Conservation (phyloP, 2,888 invertebrate species). For the Osmoderma eremita region DNA sequence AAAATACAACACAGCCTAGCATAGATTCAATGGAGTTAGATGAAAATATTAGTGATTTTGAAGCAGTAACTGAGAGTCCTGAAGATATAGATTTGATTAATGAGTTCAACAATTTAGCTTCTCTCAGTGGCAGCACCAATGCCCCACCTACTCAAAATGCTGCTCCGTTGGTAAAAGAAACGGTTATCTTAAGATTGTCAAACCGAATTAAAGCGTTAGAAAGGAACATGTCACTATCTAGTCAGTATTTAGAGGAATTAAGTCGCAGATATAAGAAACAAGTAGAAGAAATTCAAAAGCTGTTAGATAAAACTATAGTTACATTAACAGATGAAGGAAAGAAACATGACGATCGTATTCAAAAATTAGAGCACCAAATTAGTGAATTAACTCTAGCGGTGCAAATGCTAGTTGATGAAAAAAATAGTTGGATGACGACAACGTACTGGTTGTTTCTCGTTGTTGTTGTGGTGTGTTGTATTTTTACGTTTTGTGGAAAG, state of each 20-base stretch:
- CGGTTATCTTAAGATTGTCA: slow-evolving; percentile 93
- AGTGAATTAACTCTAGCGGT: slow-evolving; percentile 71
- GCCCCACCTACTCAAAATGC: slow-evolving; percentile 48
- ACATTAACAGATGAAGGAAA: slow-evolving; percentile 79
- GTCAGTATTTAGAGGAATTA: slow-evolving; percentile 95
- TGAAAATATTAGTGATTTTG: slow-evolving; percentile 55
- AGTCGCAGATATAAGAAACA: slow-evolving; percentile 95
- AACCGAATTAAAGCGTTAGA: slow-evolving; percentile 95
- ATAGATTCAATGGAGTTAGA: slow-evolving; percentile 47
- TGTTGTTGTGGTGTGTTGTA: slow-evolving; percentile 64
- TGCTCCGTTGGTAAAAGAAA: slow-evolving; percentile 75
- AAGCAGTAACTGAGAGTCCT: slow-evolving; percentile 54
- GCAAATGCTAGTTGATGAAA: slow-evolving; percentile 70
- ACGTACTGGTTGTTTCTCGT: slow-evolving; percentile 68
- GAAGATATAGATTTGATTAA: slow-evolving; percentile 64
- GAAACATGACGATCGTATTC: slow-evolving; percentile 77
- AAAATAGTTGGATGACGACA: slow-evolving; percentile 72
- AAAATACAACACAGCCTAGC: slow-evolving; percentile 27
- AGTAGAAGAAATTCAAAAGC: slow-evolving; percentile 92
- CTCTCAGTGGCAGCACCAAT: slow-evolving; percentile 54
- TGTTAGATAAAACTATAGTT: slow-evolving; percentile 81
- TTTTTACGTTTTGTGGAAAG: slow-evolving; percentile 67
- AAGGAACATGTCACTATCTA: slow-evolving; percentile 95
- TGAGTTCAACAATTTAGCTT: slow-evolving; percentile 67
- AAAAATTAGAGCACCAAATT: slow-evolving; percentile 71